Evolutionary conservation across 2,888 invertebrate genomes (phyloP).

Genomic region (Lasioglossum lativentre): DNA sequence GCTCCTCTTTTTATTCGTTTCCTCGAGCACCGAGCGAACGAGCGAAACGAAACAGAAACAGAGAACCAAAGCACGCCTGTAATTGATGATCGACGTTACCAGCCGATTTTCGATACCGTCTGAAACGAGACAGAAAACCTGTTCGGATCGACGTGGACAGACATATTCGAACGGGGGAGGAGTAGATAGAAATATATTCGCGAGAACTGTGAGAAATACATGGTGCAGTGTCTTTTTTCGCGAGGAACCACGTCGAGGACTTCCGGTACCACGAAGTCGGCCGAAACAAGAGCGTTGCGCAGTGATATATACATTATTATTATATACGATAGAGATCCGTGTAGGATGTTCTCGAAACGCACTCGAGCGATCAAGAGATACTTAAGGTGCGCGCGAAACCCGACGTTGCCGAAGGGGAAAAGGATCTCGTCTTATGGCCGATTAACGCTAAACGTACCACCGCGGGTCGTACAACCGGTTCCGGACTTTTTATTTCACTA

Average conservation of each 20-base stretch:
- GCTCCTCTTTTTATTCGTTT: constrained; percentile 45
- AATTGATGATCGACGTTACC: constrained; percentile 49
- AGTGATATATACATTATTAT: constrained; percentile 33
- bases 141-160: constrained; percentile 19
- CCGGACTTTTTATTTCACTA: constrained; percentile 23
- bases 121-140: constrained; percentile 37
- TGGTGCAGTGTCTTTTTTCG: constrained; percentile 44
- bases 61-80: constrained; percentile 47
- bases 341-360: constrained; percentile 48
- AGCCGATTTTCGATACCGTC: constrained; percentile 55
- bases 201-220: constrained; percentile 7
- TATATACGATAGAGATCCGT: constrained; percentile 36
- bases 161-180: constrained; percentile 17
- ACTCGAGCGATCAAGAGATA: constrained; percentile 55
- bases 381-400: constrained; percentile 46
- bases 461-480: constrained; percentile 12
- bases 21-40: constrained; percentile 31
- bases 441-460: constrained; percentile 13
- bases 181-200: constrained; percentile 25
- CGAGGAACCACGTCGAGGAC: constrained; percentile 42
- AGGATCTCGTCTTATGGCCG: constrained; percentile 39
- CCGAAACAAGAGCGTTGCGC: constrained; percentile 48
- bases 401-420: constrained; percentile 28
- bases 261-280: constrained; percentile 46
- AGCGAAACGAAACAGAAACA: constrained; percentile 46